Evolutionary conservation across 2,797 vertebrate species (phyloP).

Genomic region (Salmo trutta): DNA sequence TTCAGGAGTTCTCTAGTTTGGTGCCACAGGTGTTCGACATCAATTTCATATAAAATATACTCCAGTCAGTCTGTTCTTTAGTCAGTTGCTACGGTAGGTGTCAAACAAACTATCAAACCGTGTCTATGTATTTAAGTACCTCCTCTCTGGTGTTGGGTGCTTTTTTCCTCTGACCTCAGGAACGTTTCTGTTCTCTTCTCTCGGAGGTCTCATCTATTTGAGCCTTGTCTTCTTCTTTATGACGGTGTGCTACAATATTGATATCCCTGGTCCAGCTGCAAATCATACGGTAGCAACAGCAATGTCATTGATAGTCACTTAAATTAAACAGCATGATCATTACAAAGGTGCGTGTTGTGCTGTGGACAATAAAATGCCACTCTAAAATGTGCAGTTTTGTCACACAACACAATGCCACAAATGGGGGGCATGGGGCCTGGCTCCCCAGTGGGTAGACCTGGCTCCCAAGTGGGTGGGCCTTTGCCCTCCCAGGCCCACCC

Average conservation of each 20-base stretch:
- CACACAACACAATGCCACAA: no score
- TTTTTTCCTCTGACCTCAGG: not conserved
- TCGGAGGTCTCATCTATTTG: not conserved
- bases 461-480: no score
- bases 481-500: no score
- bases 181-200: not conserved
- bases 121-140: not conserved
- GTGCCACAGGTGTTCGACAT: not conserved
- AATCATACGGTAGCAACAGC: conserved; percentile 2
- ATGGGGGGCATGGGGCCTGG: no score
- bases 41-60: not conserved
- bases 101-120: not conserved
- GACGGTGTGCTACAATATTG: not conserved
- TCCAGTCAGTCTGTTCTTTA: not conserved
- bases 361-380: no score
- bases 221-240: not conserved
- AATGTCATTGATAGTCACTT: not conserved
- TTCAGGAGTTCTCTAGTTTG: not conserved
- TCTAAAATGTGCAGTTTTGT: no score
- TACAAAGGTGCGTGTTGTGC: no score
- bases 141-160: not conserved
- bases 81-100: not conserved
- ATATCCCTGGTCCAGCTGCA: conserved; percentile 6
- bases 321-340: no score
- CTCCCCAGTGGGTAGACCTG: no score